Evolutionary conservation across 2,888 invertebrate genomes (phyloP).

Genomic region (Coenonympha glycerion): DNA sequence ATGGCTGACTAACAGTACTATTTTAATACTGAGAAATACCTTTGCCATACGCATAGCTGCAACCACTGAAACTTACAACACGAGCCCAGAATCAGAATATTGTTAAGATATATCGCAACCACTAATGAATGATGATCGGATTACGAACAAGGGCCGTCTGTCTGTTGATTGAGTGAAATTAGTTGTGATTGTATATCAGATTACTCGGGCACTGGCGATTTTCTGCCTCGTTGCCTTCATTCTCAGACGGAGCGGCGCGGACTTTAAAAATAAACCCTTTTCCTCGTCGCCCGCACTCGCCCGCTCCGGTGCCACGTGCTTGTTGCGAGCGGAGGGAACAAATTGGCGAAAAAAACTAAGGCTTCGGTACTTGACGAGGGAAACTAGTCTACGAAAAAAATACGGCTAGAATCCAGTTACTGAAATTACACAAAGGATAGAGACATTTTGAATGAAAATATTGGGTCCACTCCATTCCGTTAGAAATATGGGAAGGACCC

Average conservation of each 20-base stretch:
- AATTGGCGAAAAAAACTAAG: conserved; percentile 4
- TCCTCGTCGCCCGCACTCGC: background rate
- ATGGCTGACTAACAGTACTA: background rate
- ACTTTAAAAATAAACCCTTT: conserved; percentile 18
- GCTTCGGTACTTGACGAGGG: background rate
- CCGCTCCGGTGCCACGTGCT: background rate
- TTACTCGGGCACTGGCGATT: conserved; percentile 46
- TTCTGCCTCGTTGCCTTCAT: conserved; percentile 33
- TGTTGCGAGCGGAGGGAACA: background rate
- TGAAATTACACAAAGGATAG: background rate
- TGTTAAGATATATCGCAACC: background rate
- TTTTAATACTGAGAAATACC: background rate
- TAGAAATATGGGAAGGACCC: too few relatives aligned
- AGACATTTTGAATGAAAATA: too few relatives aligned
- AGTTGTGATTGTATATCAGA: conserved; percentile 55
- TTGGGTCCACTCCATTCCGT: too few relatives aligned
- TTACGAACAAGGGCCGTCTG: conserved; percentile 35
- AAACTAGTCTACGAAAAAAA: background rate
- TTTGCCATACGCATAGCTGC: conserved; percentile 8
- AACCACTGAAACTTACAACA: too few relatives aligned
- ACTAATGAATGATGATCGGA: conserved; percentile 44
- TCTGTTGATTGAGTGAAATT: conserved; percentile 57
- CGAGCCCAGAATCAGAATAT: background rate
- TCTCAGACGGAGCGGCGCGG: conserved; percentile 27
- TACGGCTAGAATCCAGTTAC: background rate